Evolutionary conservation across 2,888 invertebrate species (phyloP), one percentile per base, ranked within the genome.

Genomic region (Rhagophthalmus giganteus): DNA sequence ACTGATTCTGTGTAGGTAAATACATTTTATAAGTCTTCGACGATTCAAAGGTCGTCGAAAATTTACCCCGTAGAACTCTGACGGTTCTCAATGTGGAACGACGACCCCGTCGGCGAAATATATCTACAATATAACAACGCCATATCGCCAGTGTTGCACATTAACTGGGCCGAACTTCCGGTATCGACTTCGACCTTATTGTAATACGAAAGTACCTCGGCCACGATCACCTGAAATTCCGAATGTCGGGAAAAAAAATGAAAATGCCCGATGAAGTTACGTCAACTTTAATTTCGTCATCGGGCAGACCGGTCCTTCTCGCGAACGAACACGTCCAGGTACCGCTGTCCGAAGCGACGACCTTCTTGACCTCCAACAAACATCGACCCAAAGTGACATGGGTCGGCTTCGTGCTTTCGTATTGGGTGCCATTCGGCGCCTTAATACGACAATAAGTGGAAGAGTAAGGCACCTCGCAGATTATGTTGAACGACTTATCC

Each of bases 261-360:
- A n/a, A n/a, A n/a, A n/a, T n/a, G n/a, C n/a, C n/a, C n/a, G n/a
- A n/a, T n/a, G n/a, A n/a, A n/a, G n/a, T n/a, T n/a, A 57, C 59
- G 15, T 60, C 53, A 14, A 56, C 33, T 27, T 27, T 35, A 20
- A 58, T 48, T 37, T 24, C 28, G 2, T 57, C 55, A 25, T 55
- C 59, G 5, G 55, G 38, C 5, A 48, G 4, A 2, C 58, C 54
- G 16, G 40, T 56, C 26, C 34, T 42, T 26, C 38, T 38, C 12
- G 58, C 44, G 32, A 56, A 59, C 2, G 48, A 51, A 25, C 61
- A 62, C 1, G 16, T 37, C 61, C 61, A 62, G 7, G 37, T 49
- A n/a, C 61, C 61, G 12, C 58, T 53, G 26, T 62, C 45, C 4
- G 32, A 26, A 15, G 9, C 25, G n/a, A 10, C 28, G 27, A 32